Base-by-base conservation (phyloP, 2,113 vertebrate genomes). In the Clinocottus analis region DNA sequence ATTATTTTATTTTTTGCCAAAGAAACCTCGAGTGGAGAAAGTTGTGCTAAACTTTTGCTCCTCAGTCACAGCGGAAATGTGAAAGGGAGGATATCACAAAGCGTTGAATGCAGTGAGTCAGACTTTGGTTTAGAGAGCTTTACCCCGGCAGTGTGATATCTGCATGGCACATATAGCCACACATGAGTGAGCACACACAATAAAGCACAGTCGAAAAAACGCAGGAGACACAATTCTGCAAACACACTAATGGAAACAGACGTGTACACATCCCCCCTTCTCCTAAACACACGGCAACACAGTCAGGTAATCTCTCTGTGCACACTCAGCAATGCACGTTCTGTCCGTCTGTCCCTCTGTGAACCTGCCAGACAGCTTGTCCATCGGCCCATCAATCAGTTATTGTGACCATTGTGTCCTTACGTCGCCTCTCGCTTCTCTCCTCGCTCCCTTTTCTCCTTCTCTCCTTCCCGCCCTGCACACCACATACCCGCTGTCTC, bases 401-500 rank as follows among this genome's bases (percentile, higher is more conserved):
- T 67, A 78, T 76, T 88, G 85, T 83, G 67, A 84, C 80, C 56
- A 84, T 68, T 78, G 87, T 87, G 87, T 92, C 90, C 89, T 92
- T 78, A 88, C 79, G 80, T 82, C 39, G 78, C 84, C 90, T 90
- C 76, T 69, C 73, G 55, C 72, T 4, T 69, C 45, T 69, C 45
- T 69, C 73, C 17, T 12, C 53, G 29, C 60, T 67, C 68, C 39
- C 43, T 63, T 59, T 76, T 85, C 80, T 89, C 87, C n/a, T 79
- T 89, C 87, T 89, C 75, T 83, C 79, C 88, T 84, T 87, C 82
- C 85, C 88, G 78, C 87, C 85, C 89, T 77, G 92, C 89, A 89
- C 90, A 91, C 89, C 91, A 90, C 91, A 76, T 89, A 93, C 84
- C 84, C 85, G 84, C 84, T 88, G 88, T 93, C 92, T 93, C 90